Base-by-base conservation (phyloP, 2,888 invertebrate species). In the Parnassius orleans region DNA sequence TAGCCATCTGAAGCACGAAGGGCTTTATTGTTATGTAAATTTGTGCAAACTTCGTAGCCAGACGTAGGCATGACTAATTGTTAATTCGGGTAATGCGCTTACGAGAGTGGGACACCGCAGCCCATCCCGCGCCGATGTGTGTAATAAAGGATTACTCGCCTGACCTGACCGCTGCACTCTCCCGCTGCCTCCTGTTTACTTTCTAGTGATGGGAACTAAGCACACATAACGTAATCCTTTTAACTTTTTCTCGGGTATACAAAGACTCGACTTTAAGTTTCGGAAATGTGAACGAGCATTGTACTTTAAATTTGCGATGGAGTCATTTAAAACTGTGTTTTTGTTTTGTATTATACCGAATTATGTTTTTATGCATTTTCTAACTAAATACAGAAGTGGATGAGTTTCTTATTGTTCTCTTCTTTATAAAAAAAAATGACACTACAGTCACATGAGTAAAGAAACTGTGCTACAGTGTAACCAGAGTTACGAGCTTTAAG, bases 21-120 rank as follows among this genome's bases (percentile, higher is more conserved):
- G 87, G 87, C 82, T 83, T 84, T 86, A 88, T 91, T 91, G 90
- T 91, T 86, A 90, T 91, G 90, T 89, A 90, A 90, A 91, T 91
- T 82, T 86, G 85, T 81, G 88, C 86, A 87, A 90, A 90, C 87
- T 90, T 87, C 79, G 83, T 77, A 74, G 81, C 77, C 87, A 87
- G 87, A 84, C 87, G 79, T 82, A 82, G 89, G 86, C 90, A 86
- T 89, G 91, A 87, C 90, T 91, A 90, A 91, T 90, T 91, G 90
- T 90, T 90, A 89, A 90, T 90, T 89, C 88, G 83, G 79, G 75
- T 89, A 90, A 91, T 90, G 86, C 87, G 86, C 87, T 89, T 87
- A 89, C 79, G 74, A 78, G 77, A 79, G 80, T 74, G 81, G 81
- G 77, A 79, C 76, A 76, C 78, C 75, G 72, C 74, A 71, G 69